Base-by-base conservation (phyloP, 2,113 vertebrate genomes). In the Macquaria australasica region DNA sequence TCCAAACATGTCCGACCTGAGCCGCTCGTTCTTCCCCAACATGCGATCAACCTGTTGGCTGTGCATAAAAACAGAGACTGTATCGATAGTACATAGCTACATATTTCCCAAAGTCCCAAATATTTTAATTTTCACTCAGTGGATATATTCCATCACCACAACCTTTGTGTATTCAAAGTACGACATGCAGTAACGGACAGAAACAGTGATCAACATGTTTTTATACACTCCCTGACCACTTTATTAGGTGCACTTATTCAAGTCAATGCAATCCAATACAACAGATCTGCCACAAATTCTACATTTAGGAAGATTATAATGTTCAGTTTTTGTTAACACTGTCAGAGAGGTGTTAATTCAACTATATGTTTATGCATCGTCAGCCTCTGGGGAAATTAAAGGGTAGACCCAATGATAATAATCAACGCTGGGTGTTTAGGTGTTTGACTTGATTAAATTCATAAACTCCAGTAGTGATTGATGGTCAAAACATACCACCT, bases 31-130 rank as follows among this genome's bases (percentile, higher is more conserved):
- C 79, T 97, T 97, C 80, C 97, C 98, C 92, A 97, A 89, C 95
- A 97, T 96, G 87, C 93, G 96, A 82, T 98, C 97, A 67, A 98
- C 97, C 95, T 99, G 98, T 93, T 98, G 98, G 93, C 98, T 99
- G 90, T 11, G 64, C 3, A 39, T 6, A 71, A 43, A 86, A 37
- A 84, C 16, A 82, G 18, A 79, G 10, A 58, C 7, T 20, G 16
- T 18, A 53, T 39, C 3, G 7, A 59, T 8, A 25, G 11, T 12
- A 50, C n/a, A 48, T 6, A 20, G 4, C 48, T 34, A 12, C 12
- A 63, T 63, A 20, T 62, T 34, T 51, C 4, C 1, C 1, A n/a
- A 21, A 28, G 28, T 31, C 4, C 64, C 20, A 20, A 34, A 18
- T 45, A 25, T 60, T n/a, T 23, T 43, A 21, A 53, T 28, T 80